These are phyloP conservation scores for Tamandua tetradactyla DNA, from an alignment of 2,797 vertebrate species.

Conservation along the genomic window DNA sequence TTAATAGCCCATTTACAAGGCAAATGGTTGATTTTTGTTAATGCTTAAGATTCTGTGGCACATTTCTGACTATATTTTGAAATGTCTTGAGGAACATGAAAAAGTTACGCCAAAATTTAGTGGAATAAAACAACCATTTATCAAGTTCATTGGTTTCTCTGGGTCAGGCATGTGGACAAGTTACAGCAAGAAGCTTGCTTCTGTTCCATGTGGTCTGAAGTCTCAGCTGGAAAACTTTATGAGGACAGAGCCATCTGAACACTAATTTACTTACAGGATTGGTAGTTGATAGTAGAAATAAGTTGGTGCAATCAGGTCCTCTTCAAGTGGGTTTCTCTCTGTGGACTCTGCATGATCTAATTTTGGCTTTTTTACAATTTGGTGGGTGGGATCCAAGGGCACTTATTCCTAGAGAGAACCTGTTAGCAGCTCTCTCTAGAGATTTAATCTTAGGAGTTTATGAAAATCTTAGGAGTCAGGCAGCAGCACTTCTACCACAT, in stretches of 20 bases:
- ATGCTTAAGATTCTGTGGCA: neutral
- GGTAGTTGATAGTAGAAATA: neutral
- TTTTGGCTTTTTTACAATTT: neutral
- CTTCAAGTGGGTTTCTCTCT: neutral
- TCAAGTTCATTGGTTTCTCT: neutral
- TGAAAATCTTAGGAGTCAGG: neutral
- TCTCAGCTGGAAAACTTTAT: neutral
- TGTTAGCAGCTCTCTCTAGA: neutral
- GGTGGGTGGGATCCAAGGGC: neutral
- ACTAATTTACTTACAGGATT: neutral
- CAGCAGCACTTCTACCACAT: neutral
- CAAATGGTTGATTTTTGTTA: neutral
- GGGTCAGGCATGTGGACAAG: neutral
- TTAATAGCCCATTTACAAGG: neutral
- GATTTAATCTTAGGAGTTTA: too few species aligned
- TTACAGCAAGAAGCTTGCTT: neutral
- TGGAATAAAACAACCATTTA: neutral
- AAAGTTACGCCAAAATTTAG: neutral
- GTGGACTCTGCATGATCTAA: neutral
- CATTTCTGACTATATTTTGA: neutral
- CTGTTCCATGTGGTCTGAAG: neutral
- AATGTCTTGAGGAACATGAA: constrained; percentile 4
- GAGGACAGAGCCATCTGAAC: neutral
- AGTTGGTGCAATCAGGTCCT: neutral
- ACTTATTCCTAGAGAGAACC: neutral